Percentiles rank a stretch among this genome's conserved stretches.
phyloP scores from a whole-genome alignment of 2,888 invertebrate genomes.

The Cephus nigrinus region DNA sequence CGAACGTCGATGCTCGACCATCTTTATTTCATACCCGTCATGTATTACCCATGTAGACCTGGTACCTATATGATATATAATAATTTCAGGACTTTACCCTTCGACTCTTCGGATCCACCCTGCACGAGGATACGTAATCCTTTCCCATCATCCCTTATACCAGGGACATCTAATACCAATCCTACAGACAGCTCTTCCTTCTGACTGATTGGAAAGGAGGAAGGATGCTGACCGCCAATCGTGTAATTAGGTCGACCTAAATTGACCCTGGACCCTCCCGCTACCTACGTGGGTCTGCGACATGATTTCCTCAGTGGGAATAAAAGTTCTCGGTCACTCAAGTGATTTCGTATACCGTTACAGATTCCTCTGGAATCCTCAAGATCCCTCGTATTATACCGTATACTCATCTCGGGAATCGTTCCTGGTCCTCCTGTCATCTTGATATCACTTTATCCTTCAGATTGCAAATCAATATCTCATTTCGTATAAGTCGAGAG shows the following conservation, averaged over 20 bases:
- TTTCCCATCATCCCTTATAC: background rate
- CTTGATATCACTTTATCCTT: slow-evolving; percentile 14
- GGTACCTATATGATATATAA: background rate
- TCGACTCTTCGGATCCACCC: background rate
- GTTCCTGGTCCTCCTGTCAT: background rate
- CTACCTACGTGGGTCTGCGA: background rate
- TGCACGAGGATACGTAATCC: background rate
- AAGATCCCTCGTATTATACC: slow-evolving; percentile 6
- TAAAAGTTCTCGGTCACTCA: slow-evolving; percentile 13
- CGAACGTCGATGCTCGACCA: background rate
- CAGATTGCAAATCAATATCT: slow-evolving; percentile 61
- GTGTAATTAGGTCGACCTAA: background rate
- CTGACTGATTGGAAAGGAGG: background rate
- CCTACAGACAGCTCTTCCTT: background rate
- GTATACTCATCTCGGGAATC: background rate
- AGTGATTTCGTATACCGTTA: slow-evolving; percentile 14
- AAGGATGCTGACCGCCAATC: background rate
- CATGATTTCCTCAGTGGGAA: background rate
- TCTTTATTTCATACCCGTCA: background rate
- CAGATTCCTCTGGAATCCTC: slow-evolving; percentile 12
- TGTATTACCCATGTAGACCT: background rate
- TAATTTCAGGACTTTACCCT: slow-evolving; percentile 7
- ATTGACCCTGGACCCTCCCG: background rate
- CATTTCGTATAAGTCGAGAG: slow-evolving; percentile 53
- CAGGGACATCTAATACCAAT: background rate